Base-by-base conservation (phyloP, 2,888 invertebrate genomes). In the Mechanitis messenoides region DNA sequence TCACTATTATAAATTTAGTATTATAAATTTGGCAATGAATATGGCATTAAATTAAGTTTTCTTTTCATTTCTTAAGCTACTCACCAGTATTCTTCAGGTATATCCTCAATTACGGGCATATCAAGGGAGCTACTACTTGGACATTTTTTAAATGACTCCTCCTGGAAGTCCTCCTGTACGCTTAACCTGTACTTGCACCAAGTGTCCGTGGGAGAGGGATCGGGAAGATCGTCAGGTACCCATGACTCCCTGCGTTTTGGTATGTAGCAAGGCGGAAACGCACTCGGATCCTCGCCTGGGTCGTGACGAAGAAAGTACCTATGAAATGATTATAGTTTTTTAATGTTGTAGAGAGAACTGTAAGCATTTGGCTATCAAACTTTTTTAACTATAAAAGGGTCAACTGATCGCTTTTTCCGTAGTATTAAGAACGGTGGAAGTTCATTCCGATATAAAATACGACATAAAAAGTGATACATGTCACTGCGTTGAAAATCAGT, bases 301-400 rank as follows among this genome's bases (percentile, higher is more conserved):
- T 90, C 90, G 70, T 91, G 91, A 0, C 84, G 84, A 65, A 82
- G 90, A 70, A 85, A 88, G 38, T 85, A 74, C 87, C 88, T 85
- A 59, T 2, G 35, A 3, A 57, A 42, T 9, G 45, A 33, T 33
- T 45, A 20, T 57, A 45, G 12, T 35, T n/a, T 38, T 11, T 11
- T 42, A 7, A 9, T 9, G 7, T 7, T 42, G 6, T 7, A 9
- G 9, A 42, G 42, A 42, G 11, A 42, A 7, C 6, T 9, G 11
- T 9, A 3, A 42, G 42, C 42, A 7, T 9, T 9, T 42, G 11
- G 9, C 42, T 42, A 42, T 3, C 9, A 42, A 42, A 42, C 35
- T 20, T 20, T 20, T 20, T 20, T 20, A 20, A 20, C 20, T 20
- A 20, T 20, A 20, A 20, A 20, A 20, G 20, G 20, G 20, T 20